phyloP scores from a whole-genome alignment of 2,797 vertebrate genomes.

The Bradypus variegatus region DNA sequence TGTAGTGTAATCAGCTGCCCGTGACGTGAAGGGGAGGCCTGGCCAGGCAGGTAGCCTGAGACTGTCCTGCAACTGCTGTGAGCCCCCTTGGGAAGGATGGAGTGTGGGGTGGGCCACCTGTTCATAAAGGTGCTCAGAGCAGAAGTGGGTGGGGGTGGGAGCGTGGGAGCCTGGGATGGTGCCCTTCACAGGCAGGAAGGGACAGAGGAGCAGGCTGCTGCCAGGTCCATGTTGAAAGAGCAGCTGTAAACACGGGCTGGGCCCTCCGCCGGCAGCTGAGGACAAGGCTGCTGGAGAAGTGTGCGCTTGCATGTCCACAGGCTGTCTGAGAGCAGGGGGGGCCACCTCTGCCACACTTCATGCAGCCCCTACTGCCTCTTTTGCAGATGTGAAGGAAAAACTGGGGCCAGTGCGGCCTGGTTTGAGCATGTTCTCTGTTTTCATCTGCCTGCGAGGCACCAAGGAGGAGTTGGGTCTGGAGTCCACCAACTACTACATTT shows the following conservation, averaged over 20 bases:
- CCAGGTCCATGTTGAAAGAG: background rate
- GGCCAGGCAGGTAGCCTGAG: background rate
- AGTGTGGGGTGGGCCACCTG: no score
- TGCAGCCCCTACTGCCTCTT: rapidly evolving
- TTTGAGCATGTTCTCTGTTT: conserved; percentile 76
- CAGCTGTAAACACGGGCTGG: background rate
- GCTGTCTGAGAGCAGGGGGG: rapidly evolving
- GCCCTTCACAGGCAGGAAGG: background rate
- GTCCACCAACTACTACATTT: conserved; percentile 84
- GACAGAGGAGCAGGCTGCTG: background rate
- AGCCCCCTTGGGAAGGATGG: background rate
- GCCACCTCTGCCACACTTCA: no score
- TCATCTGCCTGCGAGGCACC: conserved; percentile 84
- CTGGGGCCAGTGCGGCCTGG: conserved; percentile 76
- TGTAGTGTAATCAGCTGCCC: background rate
- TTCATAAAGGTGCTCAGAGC: background rate
- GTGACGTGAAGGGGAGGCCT: background rate
- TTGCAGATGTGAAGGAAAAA: conserved; percentile 83
- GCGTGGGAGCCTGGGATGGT: background rate
- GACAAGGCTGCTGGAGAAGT: background rate
- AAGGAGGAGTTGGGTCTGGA: conserved; percentile 85
- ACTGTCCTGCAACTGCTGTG: background rate
- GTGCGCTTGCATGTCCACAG: rapidly evolving
- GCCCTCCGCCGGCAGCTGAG: background rate
- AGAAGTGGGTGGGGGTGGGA: background rate